Conservation (phyloP, 2,797 vertebrate species). For the Sarcoramphus papa region DNA sequence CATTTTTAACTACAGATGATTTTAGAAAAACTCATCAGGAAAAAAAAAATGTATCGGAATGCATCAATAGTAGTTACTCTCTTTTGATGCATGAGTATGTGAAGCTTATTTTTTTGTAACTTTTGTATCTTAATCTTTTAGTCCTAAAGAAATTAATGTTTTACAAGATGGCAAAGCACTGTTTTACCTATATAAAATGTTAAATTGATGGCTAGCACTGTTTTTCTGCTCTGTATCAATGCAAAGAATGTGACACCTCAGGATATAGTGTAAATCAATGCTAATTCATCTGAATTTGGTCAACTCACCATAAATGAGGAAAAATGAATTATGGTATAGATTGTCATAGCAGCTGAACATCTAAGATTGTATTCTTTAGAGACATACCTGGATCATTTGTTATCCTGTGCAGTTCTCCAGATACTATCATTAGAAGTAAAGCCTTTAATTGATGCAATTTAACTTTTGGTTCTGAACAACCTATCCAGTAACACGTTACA, state of each 20-base stretch:
- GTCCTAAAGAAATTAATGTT: neutral
- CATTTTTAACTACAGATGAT: neutral
- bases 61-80: neutral
- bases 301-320: rapidly evolving
- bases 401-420: constrained; percentile 77
- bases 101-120: neutral
- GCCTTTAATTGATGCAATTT: constrained; percentile 78
- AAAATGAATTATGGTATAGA: neutral
- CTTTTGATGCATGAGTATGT: neutral
- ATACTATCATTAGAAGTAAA: constrained; percentile 82
- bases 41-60: rapidly evolving
- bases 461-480: constrained; percentile 72
- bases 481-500: constrained; percentile 84
- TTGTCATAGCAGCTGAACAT: neutral
- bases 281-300: neutral
- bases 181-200: neutral
- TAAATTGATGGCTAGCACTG: neutral
- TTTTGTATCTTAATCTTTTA: neutral
- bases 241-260: neutral
- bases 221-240: neutral
- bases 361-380: neutral
- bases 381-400: constrained; percentile 61
- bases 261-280: neutral
- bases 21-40: neutral
- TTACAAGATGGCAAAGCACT: neutral